Evolutionary conservation across 2,113 vertebrate species (phyloP).

Genomic region (Anarrhichthys ocellatus): DNA sequence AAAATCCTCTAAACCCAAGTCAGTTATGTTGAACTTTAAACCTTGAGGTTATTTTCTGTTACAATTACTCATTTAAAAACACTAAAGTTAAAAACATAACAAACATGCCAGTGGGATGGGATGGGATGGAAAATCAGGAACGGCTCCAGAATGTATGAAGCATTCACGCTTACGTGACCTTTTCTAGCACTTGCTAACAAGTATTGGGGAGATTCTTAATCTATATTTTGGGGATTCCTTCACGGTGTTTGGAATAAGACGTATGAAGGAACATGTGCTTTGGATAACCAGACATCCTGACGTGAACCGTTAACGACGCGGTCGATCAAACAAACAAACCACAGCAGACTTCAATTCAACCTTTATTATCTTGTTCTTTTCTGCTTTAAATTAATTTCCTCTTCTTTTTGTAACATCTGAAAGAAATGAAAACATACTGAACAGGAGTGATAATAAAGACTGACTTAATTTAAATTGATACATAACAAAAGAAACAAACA

Average conservation of each 20-base stretch:
- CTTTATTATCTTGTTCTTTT: constrained; percentile 88
- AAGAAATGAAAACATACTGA: constrained; percentile 84
- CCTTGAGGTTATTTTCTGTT: background rate
- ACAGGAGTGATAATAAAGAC: constrained; percentile 88
- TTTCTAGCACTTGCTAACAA: background rate
- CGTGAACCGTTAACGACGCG: background rate
- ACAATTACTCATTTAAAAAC: background rate
- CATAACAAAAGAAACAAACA: constrained; percentile 76
- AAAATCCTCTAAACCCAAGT: background rate
- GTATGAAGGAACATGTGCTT: background rate
- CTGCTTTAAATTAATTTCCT: constrained; percentile 85
- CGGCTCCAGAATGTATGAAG: background rate
- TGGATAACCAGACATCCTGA: background rate
- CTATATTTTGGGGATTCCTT: background rate
- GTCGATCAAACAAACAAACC: constrained; percentile 3
- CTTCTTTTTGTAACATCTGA: constrained; percentile 85
- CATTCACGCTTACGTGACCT: background rate
- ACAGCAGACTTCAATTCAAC: constrained; percentile 79
- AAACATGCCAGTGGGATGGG: background rate
- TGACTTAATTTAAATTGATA: constrained; percentile 86
- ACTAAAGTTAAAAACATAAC: background rate
- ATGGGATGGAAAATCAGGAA: background rate
- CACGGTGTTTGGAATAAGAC: background rate
- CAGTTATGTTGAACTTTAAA: background rate
- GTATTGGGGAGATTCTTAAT: background rate